These are phyloP conservation scores for Euura saliciscinereae DNA, from an alignment of 1,140 invertebrate species.

Conservation along the genomic window DNA sequence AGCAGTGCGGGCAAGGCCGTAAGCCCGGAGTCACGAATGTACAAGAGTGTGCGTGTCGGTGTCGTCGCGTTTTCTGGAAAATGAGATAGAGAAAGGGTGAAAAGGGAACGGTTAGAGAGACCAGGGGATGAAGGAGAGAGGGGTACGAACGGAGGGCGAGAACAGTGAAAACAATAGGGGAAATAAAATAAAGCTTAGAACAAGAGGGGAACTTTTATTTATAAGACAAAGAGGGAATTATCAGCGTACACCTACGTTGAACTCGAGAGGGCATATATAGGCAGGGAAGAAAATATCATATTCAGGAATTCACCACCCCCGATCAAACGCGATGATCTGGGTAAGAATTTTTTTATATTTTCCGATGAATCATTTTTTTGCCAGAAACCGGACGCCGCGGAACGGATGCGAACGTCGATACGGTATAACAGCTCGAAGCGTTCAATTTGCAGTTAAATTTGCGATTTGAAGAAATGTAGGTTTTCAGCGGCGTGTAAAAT, in stretches of 20 bases:
- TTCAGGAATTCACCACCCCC: neutral
- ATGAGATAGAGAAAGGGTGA: slow-evolving; percentile 38
- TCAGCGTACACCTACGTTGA: neutral
- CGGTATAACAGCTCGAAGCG: too few species aligned
- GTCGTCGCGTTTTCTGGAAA: slow-evolving; percentile 37
- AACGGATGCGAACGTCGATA: too few species aligned
- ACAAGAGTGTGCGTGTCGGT: slow-evolving; percentile 20
- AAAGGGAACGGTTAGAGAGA: slow-evolving; percentile 7
- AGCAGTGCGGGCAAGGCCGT: slow-evolving; percentile 12
- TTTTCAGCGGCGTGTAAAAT: neutral
- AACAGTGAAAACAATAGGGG: slow-evolving; percentile 50
- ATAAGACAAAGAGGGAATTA: slow-evolving; percentile 30
- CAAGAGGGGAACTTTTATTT: slow-evolving; percentile 34
- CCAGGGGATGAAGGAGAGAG: slow-evolving; percentile 33
- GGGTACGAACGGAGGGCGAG: slow-evolving; percentile 45
- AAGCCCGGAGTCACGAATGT: slow-evolving; percentile 13
- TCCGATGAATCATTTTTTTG: neutral
- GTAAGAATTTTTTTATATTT: too few species aligned
- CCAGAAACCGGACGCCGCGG: neutral
- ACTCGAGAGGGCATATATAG: neutral
- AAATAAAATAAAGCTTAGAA: slow-evolving; percentile 54
- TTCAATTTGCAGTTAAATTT: neutral
- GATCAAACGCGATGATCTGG: neutral
- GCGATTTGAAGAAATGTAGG: neutral
- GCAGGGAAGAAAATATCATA: neutral